Evolutionary conservation across 2,888 invertebrate species (phyloP).

Genomic region (Hemaris fuciformis): DNA sequence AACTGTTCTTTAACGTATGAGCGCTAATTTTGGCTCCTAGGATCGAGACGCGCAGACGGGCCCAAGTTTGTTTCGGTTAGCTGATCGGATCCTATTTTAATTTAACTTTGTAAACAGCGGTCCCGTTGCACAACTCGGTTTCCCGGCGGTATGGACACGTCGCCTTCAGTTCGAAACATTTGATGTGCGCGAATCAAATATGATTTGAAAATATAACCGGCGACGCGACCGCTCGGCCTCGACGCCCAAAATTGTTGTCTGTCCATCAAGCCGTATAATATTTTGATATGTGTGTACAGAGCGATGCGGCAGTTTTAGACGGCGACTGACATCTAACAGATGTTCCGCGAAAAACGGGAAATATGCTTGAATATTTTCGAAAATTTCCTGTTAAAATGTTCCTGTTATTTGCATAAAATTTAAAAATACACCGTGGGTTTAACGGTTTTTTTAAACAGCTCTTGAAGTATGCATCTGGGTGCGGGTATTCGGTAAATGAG

Average conservation of each 20-base stretch:
- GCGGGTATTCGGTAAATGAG: not conserved
- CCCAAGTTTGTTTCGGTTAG: not conserved
- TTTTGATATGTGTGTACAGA: conserved; percentile 11
- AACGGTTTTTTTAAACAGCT: not conserved
- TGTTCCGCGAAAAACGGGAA: conserved; percentile 11
- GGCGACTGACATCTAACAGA: conserved; percentile 17
- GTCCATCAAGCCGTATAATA: conserved; percentile 13
- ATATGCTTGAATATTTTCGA: conserved; percentile 13
- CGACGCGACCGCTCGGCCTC: not conserved
- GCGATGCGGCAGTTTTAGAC: conserved; percentile 20
- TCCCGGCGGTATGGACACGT: not conserved
- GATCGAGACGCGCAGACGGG: conserved; percentile 16
- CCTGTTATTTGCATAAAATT: conserved; percentile 1
- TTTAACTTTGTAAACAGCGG: not conserved
- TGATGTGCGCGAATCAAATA: not conserved
- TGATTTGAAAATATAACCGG: not conserved
- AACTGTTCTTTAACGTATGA: conserved; percentile 55
- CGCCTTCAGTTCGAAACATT: not conserved
- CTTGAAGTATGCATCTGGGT: not conserved
- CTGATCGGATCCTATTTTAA: conserved; percentile 2
- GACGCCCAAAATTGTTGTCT: not conserved
- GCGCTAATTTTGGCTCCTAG: conserved; percentile 55
- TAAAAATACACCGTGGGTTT: not conserved
- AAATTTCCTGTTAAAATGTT: not conserved
- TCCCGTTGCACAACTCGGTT: not conserved